Conservation (phyloP, 23 tunicate species). For the Oikopleura albicans region DNA sequence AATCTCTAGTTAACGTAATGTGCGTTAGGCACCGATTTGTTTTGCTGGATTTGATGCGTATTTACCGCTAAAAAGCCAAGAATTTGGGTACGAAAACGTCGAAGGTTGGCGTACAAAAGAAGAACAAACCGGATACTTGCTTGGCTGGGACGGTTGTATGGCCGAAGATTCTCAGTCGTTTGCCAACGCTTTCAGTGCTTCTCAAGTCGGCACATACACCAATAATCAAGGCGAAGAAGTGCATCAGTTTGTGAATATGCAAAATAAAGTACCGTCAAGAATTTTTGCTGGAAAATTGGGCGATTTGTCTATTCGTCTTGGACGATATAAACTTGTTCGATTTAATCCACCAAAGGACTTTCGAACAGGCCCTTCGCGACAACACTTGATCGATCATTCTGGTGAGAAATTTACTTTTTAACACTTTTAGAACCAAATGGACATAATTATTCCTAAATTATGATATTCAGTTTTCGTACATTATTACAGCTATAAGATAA, state of each 20-base stretch:
- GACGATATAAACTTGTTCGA: not conserved
- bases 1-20: too few species aligned
- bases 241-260: not conserved
- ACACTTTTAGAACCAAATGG: too few species aligned
- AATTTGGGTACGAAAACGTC: not conserved
- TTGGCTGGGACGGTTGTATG: slow-evolving; percentile 17
- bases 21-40: too few species aligned
- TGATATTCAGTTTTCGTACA: too few species aligned
- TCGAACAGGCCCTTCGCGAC: not conserved
- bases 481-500: too few species aligned
- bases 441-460: too few species aligned
- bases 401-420: too few species aligned
- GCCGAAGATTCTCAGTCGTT: slow-evolving; percentile 17
- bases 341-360: not conserved
- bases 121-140: not conserved
- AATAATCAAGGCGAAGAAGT: not conserved
- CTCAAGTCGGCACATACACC: not conserved
- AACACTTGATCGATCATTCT: not conserved
- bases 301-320: not conserved
- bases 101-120: not conserved
- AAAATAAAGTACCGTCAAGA: not conserved
- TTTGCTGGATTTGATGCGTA: too few species aligned
- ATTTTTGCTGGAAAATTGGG: slow-evolving; percentile 3
- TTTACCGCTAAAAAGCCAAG: too few species aligned
- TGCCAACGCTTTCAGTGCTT: not conserved